These are phyloP conservation scores for Synanthedon formicaeformis DNA, from an alignment of 2,888 invertebrate genomes.

Conservation along the genomic window DNA sequence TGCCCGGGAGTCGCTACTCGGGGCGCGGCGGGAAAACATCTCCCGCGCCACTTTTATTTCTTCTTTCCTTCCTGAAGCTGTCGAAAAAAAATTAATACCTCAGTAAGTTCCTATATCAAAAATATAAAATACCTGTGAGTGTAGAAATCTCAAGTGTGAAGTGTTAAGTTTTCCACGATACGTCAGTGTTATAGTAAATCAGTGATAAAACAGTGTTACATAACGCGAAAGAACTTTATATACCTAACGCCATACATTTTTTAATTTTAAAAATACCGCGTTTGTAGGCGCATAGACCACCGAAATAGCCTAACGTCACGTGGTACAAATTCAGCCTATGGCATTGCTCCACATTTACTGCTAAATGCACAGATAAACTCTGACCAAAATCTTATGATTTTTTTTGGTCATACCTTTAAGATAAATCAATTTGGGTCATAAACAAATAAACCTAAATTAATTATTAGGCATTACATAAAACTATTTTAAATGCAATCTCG, in stretches of 20 bases:
- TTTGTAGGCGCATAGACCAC: constrained; percentile 62
- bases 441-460: constrained; percentile 5
- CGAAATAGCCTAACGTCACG: constrained; percentile 65
- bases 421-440: constrained; percentile 5
- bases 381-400: too few relatives aligned
- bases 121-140: constrained; percentile 41
- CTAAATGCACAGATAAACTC: too few relatives aligned
- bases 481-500: constrained; percentile 5
- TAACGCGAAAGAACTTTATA: constrained; percentile 41
- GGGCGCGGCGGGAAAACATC: constrained; percentile 71
- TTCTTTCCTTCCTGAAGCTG: constrained; percentile 71
- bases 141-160: constrained; percentile 42
- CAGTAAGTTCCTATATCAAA: constrained; percentile 55
- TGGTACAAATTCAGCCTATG: constrained; percentile 62
- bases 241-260: constrained; percentile 21
- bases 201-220: constrained; percentile 62
- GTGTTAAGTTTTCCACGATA: constrained; percentile 34
- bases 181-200: constrained; percentile 39
- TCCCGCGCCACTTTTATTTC: constrained; percentile 70
- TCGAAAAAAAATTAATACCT: constrained; percentile 49
- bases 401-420: too few relatives aligned
- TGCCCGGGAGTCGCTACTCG: constrained; percentile 70
- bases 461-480: constrained; percentile 2
- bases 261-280: constrained; percentile 70
- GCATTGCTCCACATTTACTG: constrained; percentile 56